Conservation (phyloP, 2,113 vertebrate species). For the Taurulus bubalis region DNA sequence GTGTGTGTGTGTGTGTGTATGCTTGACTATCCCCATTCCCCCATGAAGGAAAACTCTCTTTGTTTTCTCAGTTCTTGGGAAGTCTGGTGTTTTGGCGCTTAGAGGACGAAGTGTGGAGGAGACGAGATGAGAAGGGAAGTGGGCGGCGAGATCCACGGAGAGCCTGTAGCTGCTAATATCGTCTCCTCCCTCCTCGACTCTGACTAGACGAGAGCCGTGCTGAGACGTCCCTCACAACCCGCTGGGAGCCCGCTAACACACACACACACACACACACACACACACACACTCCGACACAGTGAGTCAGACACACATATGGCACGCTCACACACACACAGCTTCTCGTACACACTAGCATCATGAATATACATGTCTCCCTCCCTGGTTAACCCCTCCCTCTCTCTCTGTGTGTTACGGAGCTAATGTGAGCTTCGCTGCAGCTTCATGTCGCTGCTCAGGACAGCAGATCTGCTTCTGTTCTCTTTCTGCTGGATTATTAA, state of each 20-base stretch:
- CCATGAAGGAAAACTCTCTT: not conserved
- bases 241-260: conserved; percentile 43
- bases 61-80: conserved; percentile 14
- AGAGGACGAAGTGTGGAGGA: not conserved
- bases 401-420: conserved; percentile 47
- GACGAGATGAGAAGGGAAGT: not conserved
- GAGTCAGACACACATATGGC: conserved; percentile 37
- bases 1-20: not conserved
- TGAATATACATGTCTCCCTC: conserved; percentile 67
- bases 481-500: conserved; percentile 66
- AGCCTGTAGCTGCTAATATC: conserved; percentile 63
- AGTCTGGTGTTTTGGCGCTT: not conserved
- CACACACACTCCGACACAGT: conserved; percentile 22
- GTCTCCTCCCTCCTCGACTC: conserved; percentile 72
- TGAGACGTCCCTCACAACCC: conserved; percentile 64
- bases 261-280: conserved; percentile 27
- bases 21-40: not conserved
- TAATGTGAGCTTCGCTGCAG: conserved; percentile 61
- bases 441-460: conserved; percentile 60
- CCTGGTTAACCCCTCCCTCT: conserved; percentile 1
- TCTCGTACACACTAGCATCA: conserved; percentile 36
- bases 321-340: conserved; percentile 21
- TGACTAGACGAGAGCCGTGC: conserved; percentile 66
- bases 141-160: conserved; percentile 19
- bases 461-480: conserved; percentile 68